Conservation (phyloP, 2,113 vertebrate genomes). For the Dipodomys ordii region DNA sequence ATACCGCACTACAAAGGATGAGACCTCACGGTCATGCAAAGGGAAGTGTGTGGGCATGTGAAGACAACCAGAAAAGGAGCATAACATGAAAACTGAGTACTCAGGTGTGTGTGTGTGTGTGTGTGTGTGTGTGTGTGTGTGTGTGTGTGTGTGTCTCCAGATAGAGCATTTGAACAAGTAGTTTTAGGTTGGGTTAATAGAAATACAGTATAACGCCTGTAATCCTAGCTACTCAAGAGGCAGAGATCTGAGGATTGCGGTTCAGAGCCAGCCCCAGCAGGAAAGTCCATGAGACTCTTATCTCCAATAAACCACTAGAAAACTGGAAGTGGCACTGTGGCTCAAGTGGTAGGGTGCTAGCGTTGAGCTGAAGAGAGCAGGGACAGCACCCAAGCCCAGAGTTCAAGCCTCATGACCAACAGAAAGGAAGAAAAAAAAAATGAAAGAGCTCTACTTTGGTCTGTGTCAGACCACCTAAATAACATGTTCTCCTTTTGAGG, state of each 20-base stretch:
- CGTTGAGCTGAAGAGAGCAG: too few relatives aligned
- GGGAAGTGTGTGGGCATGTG: background rate
- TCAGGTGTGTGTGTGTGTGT: background rate
- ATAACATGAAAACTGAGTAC: constrained; percentile 48
- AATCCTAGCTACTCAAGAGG: too few relatives aligned
- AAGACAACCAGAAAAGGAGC: constrained; percentile 30
- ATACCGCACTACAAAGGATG: background rate
- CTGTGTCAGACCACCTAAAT: constrained; percentile 34
- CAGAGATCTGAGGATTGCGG: too few relatives aligned
- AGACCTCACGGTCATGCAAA: constrained; percentile 35
- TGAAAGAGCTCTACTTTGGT: background rate
- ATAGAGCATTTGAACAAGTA: background rate
- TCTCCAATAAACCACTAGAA: too few relatives aligned
- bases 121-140: too few relatives aligned
- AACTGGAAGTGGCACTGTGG: too few relatives aligned
- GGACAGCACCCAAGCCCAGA: too few relatives aligned
- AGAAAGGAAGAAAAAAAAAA: too few relatives aligned
- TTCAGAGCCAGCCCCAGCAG: too few relatives aligned
- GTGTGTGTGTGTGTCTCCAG: background rate
- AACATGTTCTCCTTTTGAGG: background rate
- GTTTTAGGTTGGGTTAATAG: constrained; percentile 51
- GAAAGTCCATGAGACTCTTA: too few relatives aligned
- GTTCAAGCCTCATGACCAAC: too few relatives aligned
- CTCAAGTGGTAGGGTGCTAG: too few relatives aligned
- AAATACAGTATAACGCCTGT: background rate